Percentiles rank a stretch among this genome's conserved stretches.
Evolutionary conservation across 2,113 vertebrate genomes (phyloP).

Genomic region (Myrmophylax atrothorax): DNA sequence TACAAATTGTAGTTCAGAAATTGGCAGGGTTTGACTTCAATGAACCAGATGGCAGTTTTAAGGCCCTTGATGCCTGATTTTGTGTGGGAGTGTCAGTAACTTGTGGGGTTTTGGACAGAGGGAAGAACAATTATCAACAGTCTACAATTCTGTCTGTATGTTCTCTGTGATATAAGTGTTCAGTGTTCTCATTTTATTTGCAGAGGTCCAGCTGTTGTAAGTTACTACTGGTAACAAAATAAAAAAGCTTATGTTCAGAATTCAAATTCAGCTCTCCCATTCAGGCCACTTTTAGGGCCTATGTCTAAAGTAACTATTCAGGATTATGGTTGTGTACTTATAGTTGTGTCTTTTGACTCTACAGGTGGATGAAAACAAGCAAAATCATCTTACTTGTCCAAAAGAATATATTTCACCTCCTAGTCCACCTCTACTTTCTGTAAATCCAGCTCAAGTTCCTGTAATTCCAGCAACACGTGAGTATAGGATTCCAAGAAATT

Average conservation of each 20-base stretch:
- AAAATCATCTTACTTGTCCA: conserved; percentile 9
- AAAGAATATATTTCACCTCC: conserved; percentile 62
- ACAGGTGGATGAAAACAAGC: conserved; percentile 46
- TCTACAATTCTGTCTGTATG: background rate
- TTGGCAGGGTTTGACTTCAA: background rate
- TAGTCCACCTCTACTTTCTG: conserved; percentile 36
- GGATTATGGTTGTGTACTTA: background rate
- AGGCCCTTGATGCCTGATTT: background rate
- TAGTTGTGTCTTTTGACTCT: conserved; percentile 12
- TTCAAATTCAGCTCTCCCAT: background rate
- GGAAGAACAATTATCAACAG: background rate
- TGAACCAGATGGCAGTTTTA: background rate
- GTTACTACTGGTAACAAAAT: background rate
- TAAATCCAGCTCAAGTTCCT: conserved; percentile 48
- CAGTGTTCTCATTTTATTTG: background rate
- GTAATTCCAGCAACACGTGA: conserved; percentile 76
- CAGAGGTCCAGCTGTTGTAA: background rate
- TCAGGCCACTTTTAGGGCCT: background rate
- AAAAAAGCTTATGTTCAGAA: background rate
- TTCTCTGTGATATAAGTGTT: background rate
- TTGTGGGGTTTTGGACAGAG: background rate
- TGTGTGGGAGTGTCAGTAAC: background rate
- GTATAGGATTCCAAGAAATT: conserved; percentile 38
- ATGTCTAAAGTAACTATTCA: background rate
- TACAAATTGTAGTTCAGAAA: background rate